Conservation (phyloP, 2,797 vertebrate species). For the Fundulus diaphanus region DNA sequence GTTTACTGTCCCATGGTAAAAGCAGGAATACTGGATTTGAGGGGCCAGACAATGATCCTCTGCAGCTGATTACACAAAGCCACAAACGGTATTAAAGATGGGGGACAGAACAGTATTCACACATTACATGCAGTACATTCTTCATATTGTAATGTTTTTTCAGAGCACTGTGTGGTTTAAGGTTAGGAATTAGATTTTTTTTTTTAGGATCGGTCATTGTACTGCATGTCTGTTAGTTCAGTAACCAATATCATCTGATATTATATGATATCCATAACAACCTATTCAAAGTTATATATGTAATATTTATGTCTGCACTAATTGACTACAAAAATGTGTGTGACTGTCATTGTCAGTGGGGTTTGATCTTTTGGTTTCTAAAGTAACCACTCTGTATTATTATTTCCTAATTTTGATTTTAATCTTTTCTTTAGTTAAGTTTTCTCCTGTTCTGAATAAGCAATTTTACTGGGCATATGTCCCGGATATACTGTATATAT, state of each 20-base stretch:
- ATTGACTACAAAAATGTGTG: background rate
- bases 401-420: background rate
- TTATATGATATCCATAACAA: background rate
- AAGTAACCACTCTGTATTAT: background rate
- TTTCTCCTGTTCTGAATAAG: background rate
- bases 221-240: background rate
- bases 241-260: background rate
- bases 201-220: background rate
- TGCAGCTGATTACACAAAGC: constrained; percentile 61
- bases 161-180: background rate
- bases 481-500: background rate
- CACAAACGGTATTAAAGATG: constrained; percentile 27
- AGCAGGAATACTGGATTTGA: constrained; percentile 54
- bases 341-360: background rate
- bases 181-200: background rate
- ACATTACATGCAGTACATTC: background rate
- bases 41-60: constrained; percentile 36
- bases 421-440: background rate
- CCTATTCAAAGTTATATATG: background rate
- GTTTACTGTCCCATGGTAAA: constrained; percentile 58
- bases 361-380: background rate
- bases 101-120: background rate
- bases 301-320: background rate
- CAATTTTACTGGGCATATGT: too few relatives aligned
- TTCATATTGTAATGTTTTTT: background rate